These are phyloP conservation scores for Sebastes flavidus DNA, from an alignment of 2,797 vertebrate genomes.

Conservation along the genomic window DNA sequence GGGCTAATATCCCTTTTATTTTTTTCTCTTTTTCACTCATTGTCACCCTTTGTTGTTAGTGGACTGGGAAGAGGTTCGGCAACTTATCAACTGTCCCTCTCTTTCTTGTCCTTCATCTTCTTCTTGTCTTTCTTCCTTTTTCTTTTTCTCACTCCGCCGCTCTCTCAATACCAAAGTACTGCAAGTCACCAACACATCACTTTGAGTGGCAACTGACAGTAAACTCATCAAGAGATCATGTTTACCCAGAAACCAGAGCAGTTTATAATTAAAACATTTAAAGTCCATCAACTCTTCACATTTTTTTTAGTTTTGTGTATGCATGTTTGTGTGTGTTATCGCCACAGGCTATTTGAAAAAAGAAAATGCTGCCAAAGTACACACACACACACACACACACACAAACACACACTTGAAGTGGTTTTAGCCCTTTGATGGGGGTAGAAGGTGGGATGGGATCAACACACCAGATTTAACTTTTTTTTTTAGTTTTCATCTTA, in stretches of 20 bases:
- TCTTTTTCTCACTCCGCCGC: neutral
- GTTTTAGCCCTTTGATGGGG: conserved; percentile 23
- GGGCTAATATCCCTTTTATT: conserved; percentile 78
- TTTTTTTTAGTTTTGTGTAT: neutral
- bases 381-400: neutral
- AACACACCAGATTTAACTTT: conserved; percentile 61
- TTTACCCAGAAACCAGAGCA: neutral
- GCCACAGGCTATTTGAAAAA: neutral
- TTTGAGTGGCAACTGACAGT: conserved; percentile 3
- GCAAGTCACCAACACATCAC: neutral
- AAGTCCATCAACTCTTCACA: neutral
- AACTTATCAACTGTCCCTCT: conserved; percentile 39
- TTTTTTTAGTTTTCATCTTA: conserved; percentile 49
- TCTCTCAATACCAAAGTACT: neutral
- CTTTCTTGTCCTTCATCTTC: conserved; percentile 33
- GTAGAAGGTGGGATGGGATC: conserved; percentile 45
- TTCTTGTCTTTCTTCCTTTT: conserved; percentile 12
- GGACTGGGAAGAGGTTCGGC: conserved; percentile 48
- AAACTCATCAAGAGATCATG: conserved; percentile 8
- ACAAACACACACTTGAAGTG: neutral
- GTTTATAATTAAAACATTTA: neutral
- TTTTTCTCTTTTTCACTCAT: conserved; percentile 57
- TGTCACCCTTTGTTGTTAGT: conserved; percentile 61
- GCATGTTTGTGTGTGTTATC: neutral
- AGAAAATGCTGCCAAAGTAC: neutral